phyloP scores from a whole-genome alignment of 2,113 vertebrate species.

The Synodontis membranacea region DNA sequence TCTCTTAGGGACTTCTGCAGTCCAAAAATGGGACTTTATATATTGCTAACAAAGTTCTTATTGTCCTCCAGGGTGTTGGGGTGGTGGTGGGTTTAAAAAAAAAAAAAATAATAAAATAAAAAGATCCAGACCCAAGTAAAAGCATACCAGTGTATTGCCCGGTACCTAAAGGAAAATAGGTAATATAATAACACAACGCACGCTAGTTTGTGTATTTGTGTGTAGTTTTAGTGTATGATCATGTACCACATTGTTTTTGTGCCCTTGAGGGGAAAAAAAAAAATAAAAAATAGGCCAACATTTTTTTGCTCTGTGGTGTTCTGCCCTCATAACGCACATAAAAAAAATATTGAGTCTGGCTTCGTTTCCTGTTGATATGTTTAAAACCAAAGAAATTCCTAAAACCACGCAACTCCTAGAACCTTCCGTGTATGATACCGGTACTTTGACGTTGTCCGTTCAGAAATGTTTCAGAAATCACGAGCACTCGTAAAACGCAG shows the following conservation, averaged over 20 bases:
- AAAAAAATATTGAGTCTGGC: background rate
- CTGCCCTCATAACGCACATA: background rate
- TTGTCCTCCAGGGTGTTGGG: background rate
- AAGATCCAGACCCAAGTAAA: too few relatives aligned
- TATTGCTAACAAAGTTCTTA: background rate
- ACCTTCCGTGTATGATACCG: background rate
- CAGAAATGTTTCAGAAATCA: background rate
- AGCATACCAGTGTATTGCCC: background rate
- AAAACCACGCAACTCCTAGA: background rate
- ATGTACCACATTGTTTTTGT: background rate
- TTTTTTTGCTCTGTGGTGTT: background rate
- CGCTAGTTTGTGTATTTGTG: background rate
- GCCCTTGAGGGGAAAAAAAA: background rate
- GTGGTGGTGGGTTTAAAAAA: background rate
- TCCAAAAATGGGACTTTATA: background rate
- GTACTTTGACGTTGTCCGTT: constrained; percentile 1
- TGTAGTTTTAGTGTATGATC: background rate
- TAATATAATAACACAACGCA: background rate
- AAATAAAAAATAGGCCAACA: background rate
- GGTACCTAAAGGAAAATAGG: background rate
- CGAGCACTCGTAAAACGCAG: background rate
- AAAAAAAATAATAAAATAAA: background rate
- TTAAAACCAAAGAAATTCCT: background rate
- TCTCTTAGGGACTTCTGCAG: background rate
- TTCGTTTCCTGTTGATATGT: background rate